Conservation (phyloP, 2,113 vertebrate species). For the Amphilophus citrinellus region DNA sequence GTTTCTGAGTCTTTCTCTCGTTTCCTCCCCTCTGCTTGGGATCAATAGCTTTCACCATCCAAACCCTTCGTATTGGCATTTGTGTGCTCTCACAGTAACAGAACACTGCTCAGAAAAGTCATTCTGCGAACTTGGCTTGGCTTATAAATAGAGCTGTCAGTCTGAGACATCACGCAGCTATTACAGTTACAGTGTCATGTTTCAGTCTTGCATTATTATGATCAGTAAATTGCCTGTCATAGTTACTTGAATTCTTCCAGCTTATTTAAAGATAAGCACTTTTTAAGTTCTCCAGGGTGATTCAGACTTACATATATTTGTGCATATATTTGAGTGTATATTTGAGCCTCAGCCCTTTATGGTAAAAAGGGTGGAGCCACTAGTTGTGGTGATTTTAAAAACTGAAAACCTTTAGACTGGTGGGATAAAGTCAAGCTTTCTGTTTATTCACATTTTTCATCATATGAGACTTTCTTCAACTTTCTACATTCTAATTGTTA, state of each 20-base stretch:
- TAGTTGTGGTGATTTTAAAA: background rate
- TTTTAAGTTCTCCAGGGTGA: conserved; percentile 46
- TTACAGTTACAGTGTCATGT: conserved; percentile 64
- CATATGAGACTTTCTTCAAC: background rate
- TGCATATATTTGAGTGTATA: background rate
- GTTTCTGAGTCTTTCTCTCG: conserved; percentile 36
- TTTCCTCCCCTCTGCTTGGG: conserved; percentile 45
- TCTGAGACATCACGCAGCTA: conserved; percentile 39
- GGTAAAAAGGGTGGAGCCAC: conserved; percentile 6
- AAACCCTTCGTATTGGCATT: conserved; percentile 63
- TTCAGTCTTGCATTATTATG: conserved; percentile 53
- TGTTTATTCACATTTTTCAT: background rate
- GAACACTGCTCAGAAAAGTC: conserved; percentile 61
- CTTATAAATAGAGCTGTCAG: conserved; percentile 70
- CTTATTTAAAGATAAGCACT: conserved; percentile 65
- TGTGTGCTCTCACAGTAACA: conserved; percentile 55
- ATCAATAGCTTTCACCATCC: conserved; percentile 58
- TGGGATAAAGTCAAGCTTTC: background rate
- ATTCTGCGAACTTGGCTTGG: background rate
- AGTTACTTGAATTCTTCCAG: conserved; percentile 56
- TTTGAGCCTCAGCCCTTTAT: conserved; percentile 33
- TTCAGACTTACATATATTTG: conserved; percentile 50
- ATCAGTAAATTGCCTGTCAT: conserved; percentile 69
- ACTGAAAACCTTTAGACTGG: background rate
- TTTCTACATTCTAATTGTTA: background rate